phyloP scores from a whole-genome alignment of 1,140 invertebrate species.

The Zaprionus taronus region DNA sequence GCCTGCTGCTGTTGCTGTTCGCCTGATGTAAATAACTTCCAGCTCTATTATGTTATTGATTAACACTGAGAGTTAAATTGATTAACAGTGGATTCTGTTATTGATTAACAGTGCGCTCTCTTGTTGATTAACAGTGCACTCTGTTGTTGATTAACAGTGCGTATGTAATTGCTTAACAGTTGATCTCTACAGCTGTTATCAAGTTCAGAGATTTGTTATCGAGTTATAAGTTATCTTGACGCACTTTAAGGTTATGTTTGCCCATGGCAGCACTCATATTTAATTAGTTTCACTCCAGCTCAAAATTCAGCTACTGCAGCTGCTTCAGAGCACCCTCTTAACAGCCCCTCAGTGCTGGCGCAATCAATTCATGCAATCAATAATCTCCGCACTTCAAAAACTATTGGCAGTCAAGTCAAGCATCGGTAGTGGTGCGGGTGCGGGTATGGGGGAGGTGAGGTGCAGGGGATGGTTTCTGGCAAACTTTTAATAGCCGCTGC shows the following conservation, averaged over 20 bases:
- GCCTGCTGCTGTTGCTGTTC: too few species aligned
- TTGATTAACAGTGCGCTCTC: neutral
- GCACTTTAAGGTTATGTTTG: neutral
- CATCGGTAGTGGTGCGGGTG: neutral
- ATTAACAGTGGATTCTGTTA: neutral
- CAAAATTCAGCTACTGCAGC: neutral
- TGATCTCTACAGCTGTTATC: neutral
- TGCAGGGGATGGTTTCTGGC: neutral
- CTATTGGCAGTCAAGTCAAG: slow-evolving; percentile 37
- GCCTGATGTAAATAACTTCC: too few species aligned
- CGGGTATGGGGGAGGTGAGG: neutral
- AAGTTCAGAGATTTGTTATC: neutral
- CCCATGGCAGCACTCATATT: neutral
- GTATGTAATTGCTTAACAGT: neutral
- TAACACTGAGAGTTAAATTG: too few species aligned
- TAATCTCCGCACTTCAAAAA: slow-evolving; percentile 22
- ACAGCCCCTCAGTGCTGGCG: neutral
- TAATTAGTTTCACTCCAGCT: slow-evolving; percentile 1
- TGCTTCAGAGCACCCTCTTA: neutral
- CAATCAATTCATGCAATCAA: neutral
- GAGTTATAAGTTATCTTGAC: neutral
- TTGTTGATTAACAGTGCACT: neutral
- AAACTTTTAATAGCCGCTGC: slow-evolving; percentile 43
- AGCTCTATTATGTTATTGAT: too few species aligned
- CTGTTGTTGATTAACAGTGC: neutral